Conservation (phyloP, 2,888 invertebrate genomes). For the Aleiodes leptofemur region DNA sequence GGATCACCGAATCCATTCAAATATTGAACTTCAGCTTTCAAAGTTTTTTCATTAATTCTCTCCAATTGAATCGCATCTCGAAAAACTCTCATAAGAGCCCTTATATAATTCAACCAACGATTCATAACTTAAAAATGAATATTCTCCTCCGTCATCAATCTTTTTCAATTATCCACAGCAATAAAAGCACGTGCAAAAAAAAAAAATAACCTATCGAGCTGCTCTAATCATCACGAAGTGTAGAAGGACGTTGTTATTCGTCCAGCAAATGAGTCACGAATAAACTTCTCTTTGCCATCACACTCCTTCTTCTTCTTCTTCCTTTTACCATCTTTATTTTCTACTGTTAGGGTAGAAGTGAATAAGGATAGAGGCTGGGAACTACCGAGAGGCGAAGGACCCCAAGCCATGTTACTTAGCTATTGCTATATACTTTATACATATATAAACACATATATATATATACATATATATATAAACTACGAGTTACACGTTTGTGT, state of each 20-base stretch:
- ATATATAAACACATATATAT: too few species aligned
- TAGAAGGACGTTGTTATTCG: constrained; percentile 58
- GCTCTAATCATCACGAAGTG: constrained; percentile 41
- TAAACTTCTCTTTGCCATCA: constrained; percentile 32
- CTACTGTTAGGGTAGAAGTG: constrained; percentile 30
- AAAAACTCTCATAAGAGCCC: too few species aligned
- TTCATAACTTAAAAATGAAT: too few species aligned
- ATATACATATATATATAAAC: background rate
- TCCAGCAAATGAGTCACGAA: constrained; percentile 70
- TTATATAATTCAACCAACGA: too few species aligned
- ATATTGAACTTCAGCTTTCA: too few species aligned
- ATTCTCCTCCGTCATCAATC: too few species aligned
- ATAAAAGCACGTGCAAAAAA: background rate
- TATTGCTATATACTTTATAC: constrained; percentile 11
- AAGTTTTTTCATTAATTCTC: too few species aligned
- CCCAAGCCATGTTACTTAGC: constrained; percentile 15
- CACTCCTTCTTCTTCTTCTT: constrained; percentile 27
- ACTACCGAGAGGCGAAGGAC: constrained; percentile 22
- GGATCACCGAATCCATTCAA: too few species aligned
- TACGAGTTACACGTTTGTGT: constrained; percentile 18
- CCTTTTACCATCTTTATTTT: constrained; percentile 36
- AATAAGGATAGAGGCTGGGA: constrained; percentile 22
- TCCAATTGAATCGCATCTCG: too few species aligned
- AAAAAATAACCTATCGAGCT: constrained; percentile 19
- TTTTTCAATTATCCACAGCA: background rate